A percentile compares a stretch with the other conserved stretches of the same genome.
phyloP scores from a whole-genome alignment of 2,888 invertebrate species.

The Mythimna albipuncta region DNA sequence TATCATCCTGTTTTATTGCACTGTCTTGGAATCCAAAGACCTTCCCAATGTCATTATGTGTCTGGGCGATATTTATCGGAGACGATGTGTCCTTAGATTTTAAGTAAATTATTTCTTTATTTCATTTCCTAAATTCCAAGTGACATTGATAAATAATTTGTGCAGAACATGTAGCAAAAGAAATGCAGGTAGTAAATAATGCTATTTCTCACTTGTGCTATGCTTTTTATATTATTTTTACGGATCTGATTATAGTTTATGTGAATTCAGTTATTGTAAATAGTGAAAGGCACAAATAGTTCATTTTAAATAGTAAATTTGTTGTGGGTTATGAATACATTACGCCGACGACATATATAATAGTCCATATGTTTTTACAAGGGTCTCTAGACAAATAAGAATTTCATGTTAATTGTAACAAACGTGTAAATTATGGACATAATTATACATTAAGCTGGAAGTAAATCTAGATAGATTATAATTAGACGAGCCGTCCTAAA shows the following conservation, averaged over 20 bases:
- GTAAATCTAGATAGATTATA: slow-evolving; percentile 45
- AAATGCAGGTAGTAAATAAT: slow-evolving; percentile 6
- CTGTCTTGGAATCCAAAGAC: background rate
- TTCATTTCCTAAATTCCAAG: slow-evolving; percentile 19
- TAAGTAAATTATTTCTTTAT: background rate
- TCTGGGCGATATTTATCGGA: slow-evolving; percentile 6
- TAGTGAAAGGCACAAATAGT: slow-evolving; percentile 51
- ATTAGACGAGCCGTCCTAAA: slow-evolving; percentile 56
- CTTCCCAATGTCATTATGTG: background rate
- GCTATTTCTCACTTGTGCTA: slow-evolving; percentile 12
- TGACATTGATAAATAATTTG: slow-evolving; percentile 1
- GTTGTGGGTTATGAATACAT: slow-evolving; percentile 8
- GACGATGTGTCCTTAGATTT: background rate
- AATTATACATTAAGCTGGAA: slow-evolving; percentile 30
- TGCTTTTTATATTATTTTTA: slow-evolving; percentile 39
- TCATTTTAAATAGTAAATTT: slow-evolving; percentile 21
- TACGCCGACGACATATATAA: slow-evolving; percentile 34
- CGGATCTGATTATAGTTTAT: slow-evolving; percentile 32
- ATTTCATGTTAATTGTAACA: slow-evolving; percentile 15
- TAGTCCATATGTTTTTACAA: slow-evolving; percentile 31
- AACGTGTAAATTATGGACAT: slow-evolving; percentile 27
- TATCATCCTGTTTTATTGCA: background rate
- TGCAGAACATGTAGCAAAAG: slow-evolving; percentile 6
- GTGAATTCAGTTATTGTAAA: slow-evolving; percentile 33
- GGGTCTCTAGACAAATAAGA: slow-evolving; percentile 27